Base-by-base conservation (phyloP, 2,113 vertebrate species). In the Psilopogon haemacephalus region DNA sequence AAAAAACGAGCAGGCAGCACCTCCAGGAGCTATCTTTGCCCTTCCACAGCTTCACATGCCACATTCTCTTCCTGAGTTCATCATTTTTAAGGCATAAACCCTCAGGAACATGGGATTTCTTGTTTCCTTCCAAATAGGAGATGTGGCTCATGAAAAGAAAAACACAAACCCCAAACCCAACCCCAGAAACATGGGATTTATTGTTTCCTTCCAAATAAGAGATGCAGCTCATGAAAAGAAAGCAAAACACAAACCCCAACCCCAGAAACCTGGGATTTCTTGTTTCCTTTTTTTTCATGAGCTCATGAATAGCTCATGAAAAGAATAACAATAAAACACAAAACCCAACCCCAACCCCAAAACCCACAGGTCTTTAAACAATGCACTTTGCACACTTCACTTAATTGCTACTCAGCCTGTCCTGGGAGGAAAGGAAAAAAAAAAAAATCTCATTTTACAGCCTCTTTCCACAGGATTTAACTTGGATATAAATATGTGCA, bases 401-500 rank as follows among this genome's bases (percentile, higher is more conserved):
- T 83, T 94, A 89, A 69, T 69, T 86, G 54, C 48, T 86, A 28
- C 9, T 93, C 88, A 58, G 28, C 44, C 24, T 88, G 17, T 79
- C 50, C 64, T 81, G 23, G 15, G 59, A 93, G 73, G n/a, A 88
- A 94, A 24, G 24, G 24, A 26, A 50, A 6, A 12, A 48, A 19
- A 46, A 46, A 90, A 93, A 92, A 90, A 54, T 65, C 56, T 94
- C 37, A 67, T 86, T 92, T 93, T 90, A 32, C n/a, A 75, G 32
- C n/a, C 32, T 88, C 54, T 90, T 90, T 95, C 50, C 58, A 65
- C 33, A 88, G 23, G 78, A 19, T 76, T 91, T 84, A 93, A 42
- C 38, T 86, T 89, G 48, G 30, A 67, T 84, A 81, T 84, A 91
- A 84, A 86, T 89, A 75, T 35, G 26, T 81, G 37, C 28, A 84